A percentile compares a stretch with the other conserved stretches of the same genome.
Conservation (phyloP, 2,797 vertebrate species). For the Anomalospiza imberbis region DNA sequence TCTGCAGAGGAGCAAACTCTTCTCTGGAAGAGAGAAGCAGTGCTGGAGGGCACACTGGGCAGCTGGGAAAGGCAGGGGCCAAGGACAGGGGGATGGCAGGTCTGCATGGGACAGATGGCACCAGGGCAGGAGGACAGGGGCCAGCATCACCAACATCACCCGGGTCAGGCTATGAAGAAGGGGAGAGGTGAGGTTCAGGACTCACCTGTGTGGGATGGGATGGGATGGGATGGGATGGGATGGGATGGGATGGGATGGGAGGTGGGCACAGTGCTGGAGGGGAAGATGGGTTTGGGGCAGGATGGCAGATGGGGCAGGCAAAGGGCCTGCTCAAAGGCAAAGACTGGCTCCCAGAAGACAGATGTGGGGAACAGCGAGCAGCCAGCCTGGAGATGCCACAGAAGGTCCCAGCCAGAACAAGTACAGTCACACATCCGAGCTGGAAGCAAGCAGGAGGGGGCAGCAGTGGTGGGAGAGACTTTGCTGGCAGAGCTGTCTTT, state of each 20-base stretch:
- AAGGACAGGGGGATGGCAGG: background rate
- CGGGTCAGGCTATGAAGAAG: background rate
- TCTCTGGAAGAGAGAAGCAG: slow-evolving; percentile 59
- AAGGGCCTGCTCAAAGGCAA: too few relatives aligned
- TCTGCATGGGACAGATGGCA: background rate
- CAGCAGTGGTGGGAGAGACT: background rate
- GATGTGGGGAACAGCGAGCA: background rate
- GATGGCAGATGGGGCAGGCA: background rate
- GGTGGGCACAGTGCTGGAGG: background rate
- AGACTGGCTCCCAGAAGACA: background rate
- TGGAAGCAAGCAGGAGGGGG: background rate
- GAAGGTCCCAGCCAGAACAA: background rate
- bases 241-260: background rate
- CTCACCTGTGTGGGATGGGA: background rate
- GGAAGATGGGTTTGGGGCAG: background rate
- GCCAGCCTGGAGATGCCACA: background rate
- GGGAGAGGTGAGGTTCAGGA: background rate
- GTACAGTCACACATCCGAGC: accelerated
- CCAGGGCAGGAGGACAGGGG: background rate
- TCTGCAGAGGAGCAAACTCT: slow-evolving; percentile 57
- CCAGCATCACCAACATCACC: background rate
- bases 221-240: background rate
- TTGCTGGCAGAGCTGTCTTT: background rate
- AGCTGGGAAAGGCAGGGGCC: background rate
- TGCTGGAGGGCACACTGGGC: background rate